Evolutionary conservation across 1,140 invertebrate species (phyloP).

Genomic region (Drosophila leontia): DNA sequence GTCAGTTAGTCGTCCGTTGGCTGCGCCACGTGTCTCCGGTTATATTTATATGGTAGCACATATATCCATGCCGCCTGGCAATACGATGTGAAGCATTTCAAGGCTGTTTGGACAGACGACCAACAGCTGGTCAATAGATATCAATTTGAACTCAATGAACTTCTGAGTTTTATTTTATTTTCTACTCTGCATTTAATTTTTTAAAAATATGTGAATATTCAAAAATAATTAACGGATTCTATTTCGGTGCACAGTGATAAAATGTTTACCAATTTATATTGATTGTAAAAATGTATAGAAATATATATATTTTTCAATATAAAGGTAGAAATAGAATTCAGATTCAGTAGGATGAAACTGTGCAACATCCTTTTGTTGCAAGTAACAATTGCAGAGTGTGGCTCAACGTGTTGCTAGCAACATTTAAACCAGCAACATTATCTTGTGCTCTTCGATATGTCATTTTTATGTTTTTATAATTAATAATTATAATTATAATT

Average conservation of each 20-base stretch:
- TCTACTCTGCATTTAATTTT: not conserved
- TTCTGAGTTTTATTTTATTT: not conserved
- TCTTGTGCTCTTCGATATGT: not conserved
- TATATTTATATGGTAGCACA: slow-evolving; percentile 13
- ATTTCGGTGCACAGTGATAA: not conserved
- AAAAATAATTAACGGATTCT: not conserved
- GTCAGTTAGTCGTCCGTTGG: slow-evolving; percentile 76
- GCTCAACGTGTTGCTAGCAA: not conserved
- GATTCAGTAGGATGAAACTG: not conserved
- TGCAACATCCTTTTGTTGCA: not conserved
- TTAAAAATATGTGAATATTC: not conserved
- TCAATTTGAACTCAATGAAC: not conserved
- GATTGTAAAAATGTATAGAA: too few relatives aligned
- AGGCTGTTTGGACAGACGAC: slow-evolving; percentile 11
- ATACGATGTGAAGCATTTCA: slow-evolving; percentile 4
- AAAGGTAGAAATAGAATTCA: not conserved
- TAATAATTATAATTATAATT: too few relatives aligned
- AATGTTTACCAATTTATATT: not conserved
- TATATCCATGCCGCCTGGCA: not conserved
- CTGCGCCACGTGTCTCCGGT: slow-evolving; percentile 21
- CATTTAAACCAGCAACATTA: not conserved
- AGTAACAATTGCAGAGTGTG: not conserved
- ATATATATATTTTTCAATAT: not conserved
- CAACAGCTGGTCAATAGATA: slow-evolving; percentile 9
- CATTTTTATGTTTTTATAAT: not conserved